Conservation (phyloP, 2,888 invertebrate genomes). For the Listrodromus nycthemerus region DNA sequence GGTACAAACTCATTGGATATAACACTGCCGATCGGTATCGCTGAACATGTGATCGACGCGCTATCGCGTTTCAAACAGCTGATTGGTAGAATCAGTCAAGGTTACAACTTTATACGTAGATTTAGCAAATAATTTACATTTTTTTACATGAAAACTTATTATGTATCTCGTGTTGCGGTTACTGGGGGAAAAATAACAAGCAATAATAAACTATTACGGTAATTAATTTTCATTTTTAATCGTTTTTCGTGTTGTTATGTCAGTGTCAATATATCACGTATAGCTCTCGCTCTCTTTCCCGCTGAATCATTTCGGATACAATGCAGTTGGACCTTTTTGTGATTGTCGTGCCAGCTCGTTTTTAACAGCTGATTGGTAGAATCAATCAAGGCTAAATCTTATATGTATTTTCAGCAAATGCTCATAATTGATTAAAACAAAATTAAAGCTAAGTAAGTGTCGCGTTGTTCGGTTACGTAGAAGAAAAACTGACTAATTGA, state of each 20-base stretch:
- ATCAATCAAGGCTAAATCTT: constrained; percentile 8
- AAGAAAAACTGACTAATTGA: not conserved
- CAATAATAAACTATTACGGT: not conserved
- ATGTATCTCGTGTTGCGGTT: not conserved
- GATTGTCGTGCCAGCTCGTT: constrained; percentile 36
- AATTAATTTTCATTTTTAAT: not conserved
- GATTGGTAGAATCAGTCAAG: constrained; percentile 37
- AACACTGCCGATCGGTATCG: constrained; percentile 15
- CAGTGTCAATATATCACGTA: not conserved
- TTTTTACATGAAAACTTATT: not conserved
- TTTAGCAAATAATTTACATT: not conserved
- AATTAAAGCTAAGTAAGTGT: not conserved
- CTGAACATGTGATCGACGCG: constrained; percentile 48
- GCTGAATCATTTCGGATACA: not conserved
- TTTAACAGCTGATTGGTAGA: constrained; percentile 53
- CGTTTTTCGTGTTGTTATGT: not conserved
- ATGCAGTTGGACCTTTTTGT: not conserved
- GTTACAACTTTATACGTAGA: not conserved
- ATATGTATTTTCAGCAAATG: not conserved
- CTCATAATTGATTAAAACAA: not conserved
- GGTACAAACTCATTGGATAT: constrained; percentile 32
- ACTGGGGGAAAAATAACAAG: not conserved
- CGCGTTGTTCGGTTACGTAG: not conserved
- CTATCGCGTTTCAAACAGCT: constrained; percentile 39
- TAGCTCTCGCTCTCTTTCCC: not conserved